Evolutionary conservation across 2,888 invertebrate genomes (phyloP).

Genomic region (Adelphocoris suturalis): DNA sequence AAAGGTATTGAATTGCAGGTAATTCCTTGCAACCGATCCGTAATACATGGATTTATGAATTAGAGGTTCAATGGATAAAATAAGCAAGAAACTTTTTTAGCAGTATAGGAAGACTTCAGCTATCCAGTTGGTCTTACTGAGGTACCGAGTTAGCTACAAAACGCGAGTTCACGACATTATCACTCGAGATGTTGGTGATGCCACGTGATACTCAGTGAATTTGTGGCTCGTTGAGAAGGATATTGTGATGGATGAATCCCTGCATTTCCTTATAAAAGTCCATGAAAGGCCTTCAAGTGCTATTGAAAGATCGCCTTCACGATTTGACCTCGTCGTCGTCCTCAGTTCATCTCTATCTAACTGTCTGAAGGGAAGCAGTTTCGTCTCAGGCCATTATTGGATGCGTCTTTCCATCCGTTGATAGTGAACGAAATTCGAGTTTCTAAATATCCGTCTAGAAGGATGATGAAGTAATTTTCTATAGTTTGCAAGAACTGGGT

Average conservation of each 20-base stretch:
- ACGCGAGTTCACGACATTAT: too few relatives aligned
- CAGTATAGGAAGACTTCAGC: too few relatives aligned
- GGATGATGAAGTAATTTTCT: too few relatives aligned
- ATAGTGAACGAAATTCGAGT: not conserved
- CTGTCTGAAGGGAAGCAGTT: slow-evolving; percentile 1
- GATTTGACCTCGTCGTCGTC: slow-evolving; percentile 33
- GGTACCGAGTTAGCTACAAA: too few relatives aligned
- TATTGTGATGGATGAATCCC: slow-evolving; percentile 59
- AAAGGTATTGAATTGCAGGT: too few relatives aligned
- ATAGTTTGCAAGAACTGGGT: too few relatives aligned
- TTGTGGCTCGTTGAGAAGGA: slow-evolving; percentile 51
- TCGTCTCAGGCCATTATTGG: slow-evolving; percentile 10
- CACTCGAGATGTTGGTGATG: not conserved
- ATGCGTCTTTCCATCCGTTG: not conserved
- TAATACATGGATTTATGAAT: too few relatives aligned
- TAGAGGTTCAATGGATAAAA: too few relatives aligned
- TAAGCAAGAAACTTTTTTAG: too few relatives aligned
- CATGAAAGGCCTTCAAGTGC: slow-evolving; percentile 29
- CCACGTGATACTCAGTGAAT: slow-evolving; percentile 9
- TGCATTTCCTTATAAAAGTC: slow-evolving; percentile 60
- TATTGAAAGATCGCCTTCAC: slow-evolving; percentile 54
- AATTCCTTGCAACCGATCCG: too few relatives aligned
- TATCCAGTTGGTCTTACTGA: too few relatives aligned
- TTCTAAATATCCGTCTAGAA: not conserved
- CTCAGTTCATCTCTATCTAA: slow-evolving; percentile 9